These are phyloP conservation scores for Ceyx cyanopectus DNA, from an alignment of 2,113 vertebrate species.

Conservation along the genomic window DNA sequence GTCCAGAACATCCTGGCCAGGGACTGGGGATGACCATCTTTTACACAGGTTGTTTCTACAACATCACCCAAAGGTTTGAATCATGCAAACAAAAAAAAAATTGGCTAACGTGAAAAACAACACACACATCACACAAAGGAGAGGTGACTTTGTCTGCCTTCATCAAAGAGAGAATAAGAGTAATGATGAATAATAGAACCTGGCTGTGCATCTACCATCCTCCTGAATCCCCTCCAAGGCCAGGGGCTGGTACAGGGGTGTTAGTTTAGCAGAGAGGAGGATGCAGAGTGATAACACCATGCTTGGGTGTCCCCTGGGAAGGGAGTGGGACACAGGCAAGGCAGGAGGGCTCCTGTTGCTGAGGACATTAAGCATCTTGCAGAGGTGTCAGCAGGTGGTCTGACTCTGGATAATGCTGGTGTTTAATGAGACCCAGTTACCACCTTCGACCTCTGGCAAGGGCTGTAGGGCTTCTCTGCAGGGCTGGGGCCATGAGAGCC, in stretches of 20 bases:
- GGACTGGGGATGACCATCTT: no score
- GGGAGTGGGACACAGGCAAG: no score
- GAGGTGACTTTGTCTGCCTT: slow-evolving; percentile 18
- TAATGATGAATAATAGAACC: not conserved
- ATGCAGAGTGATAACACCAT: accelerated
- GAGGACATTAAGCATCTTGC: not conserved
- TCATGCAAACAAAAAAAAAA: no score
- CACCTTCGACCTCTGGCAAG: accelerated
- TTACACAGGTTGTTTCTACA: no score
- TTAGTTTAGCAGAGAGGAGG: not conserved
- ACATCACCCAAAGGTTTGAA: no score
- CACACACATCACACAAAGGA: not conserved
- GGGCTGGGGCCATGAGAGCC: not conserved
- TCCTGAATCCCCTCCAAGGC: not conserved
- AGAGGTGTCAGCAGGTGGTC: not conserved
- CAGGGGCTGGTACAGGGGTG: not conserved
- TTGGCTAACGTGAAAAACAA: no score
- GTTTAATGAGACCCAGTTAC: not conserved
- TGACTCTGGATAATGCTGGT: not conserved
- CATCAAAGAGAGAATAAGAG: not conserved
- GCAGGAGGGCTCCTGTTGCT: not conserved
- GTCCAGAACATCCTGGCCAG: no score
- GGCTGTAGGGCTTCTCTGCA: not conserved
- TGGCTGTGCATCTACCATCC: not conserved
- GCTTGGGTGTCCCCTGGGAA: accelerated